A percentile compares a stretch with the other conserved stretches of the same genome.
Evolutionary conservation across 2,888 invertebrate genomes (phyloP).

Genomic region (Aplocera efformata): DNA sequence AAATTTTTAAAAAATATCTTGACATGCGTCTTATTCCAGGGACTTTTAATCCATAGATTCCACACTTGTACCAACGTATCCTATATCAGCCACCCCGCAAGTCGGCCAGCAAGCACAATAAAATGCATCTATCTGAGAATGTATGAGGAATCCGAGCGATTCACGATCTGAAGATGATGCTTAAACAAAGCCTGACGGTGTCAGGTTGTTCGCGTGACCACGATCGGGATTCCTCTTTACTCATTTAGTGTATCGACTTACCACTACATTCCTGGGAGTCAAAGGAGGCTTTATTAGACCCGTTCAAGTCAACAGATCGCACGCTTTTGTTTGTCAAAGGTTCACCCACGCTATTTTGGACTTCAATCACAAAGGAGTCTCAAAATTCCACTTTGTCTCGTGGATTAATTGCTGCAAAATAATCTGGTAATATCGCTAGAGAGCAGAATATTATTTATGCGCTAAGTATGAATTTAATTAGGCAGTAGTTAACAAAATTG

Average conservation of each 20-base stretch:
- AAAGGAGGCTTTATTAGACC: slow-evolving; percentile 54
- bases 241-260: slow-evolving; percentile 67
- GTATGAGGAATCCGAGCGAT: slow-evolving; percentile 53
- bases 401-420: too few relatives aligned
- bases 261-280: slow-evolving; percentile 56
- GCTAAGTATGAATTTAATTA: too few relatives aligned
- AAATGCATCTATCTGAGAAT: slow-evolving; percentile 46
- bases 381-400: too few relatives aligned
- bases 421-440: too few relatives aligned
- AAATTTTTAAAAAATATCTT: too few relatives aligned
- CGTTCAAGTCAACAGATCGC: slow-evolving; percentile 39
- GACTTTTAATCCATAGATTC: too few relatives aligned
- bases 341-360: slow-evolving; percentile 27
- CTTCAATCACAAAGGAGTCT: too few relatives aligned
- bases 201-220: slow-evolving; percentile 70
- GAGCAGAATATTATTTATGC: too few relatives aligned
- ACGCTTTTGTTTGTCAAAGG: slow-evolving; percentile 24
- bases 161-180: slow-evolving; percentile 48
- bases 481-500: not conserved
- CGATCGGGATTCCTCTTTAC: slow-evolving; percentile 55
- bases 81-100: slow-evolving; percentile 10
- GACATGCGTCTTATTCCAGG: too few relatives aligned
- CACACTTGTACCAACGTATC: slow-evolving; percentile 10
- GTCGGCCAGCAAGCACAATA: slow-evolving; percentile 27
- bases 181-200: slow-evolving; percentile 49